phyloP scores from a whole-genome alignment of 2,888 invertebrate genomes.

The Neoascia interrupta region DNA sequence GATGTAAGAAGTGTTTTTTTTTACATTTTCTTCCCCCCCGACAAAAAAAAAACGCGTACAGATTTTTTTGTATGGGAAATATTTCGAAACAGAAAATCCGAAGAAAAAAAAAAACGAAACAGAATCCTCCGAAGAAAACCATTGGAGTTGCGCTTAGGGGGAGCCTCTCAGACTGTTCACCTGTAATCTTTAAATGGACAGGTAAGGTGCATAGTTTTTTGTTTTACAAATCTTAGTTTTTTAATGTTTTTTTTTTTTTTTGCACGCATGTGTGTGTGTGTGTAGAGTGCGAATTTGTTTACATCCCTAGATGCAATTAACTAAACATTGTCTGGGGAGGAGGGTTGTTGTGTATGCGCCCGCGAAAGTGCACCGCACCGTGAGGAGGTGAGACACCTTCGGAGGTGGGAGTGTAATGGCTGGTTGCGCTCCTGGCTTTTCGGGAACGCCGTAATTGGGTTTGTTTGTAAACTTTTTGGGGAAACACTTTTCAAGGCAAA shows the following conservation, averaged over 20 bases:
- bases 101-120: conserved; percentile 21
- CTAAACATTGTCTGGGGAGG: neutral
- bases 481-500: too few species aligned
- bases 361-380: neutral
- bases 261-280: conserved; percentile 2
- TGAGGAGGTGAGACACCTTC: neutral
- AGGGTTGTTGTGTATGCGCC: neutral
- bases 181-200: conserved; percentile 68
- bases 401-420: neutral
- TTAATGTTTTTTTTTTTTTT: conserved; percentile 16
- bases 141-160: conserved; percentile 53
- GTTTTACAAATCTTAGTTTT: too few species aligned
- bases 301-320: conserved; percentile 43
- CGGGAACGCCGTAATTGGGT: too few species aligned
- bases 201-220: conserved; percentile 43
- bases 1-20: conserved; percentile 63
- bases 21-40: neutral
- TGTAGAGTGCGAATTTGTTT: conserved; percentile 47
- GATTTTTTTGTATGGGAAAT: conserved; percentile 57
- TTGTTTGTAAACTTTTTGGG: too few species aligned
- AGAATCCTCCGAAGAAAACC: conserved; percentile 52
- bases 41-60: conserved; percentile 52
- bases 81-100: conserved; percentile 28
- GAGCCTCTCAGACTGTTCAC: conserved; percentile 60
- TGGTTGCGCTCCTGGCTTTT: neutral